Conservation (phyloP, 2,888 invertebrate genomes). For the Aporophyla nigra region DNA sequence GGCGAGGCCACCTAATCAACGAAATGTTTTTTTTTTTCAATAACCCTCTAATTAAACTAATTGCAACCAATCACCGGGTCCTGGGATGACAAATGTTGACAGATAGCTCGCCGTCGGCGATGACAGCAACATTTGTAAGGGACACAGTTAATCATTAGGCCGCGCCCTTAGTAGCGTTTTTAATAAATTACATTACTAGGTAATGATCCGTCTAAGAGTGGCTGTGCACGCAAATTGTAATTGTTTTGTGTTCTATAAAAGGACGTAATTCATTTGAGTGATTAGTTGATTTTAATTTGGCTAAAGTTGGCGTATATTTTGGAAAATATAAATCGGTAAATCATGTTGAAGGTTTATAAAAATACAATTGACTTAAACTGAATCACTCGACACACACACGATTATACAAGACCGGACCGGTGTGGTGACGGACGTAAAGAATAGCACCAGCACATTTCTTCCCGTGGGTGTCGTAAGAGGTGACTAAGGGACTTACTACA, state of each 20-base stretch:
- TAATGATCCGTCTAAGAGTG: conserved; percentile 68
- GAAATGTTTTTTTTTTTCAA: conserved; percentile 51
- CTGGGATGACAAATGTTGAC: conserved; percentile 83
- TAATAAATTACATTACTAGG: conserved; percentile 75
- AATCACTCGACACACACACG: too few species aligned
- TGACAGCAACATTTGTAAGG: conserved; percentile 87
- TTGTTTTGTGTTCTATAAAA: conserved; percentile 57
- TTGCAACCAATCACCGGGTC: conserved; percentile 75
- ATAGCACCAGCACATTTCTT: too few species aligned
- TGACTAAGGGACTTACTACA: too few species aligned
- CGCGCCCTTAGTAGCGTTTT: conserved; percentile 72
- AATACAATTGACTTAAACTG: too few species aligned
- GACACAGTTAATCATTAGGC: conserved; percentile 80
- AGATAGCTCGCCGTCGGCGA: conserved; percentile 81
- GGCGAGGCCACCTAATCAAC: conserved; percentile 36
- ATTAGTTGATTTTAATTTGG: conserved; percentile 39
- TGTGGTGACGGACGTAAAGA: too few species aligned
- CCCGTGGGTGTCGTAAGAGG: too few species aligned
- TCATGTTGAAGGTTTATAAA: background rate
- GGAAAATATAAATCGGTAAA: background rate
- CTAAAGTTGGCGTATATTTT: background rate
- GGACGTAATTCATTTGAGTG: conserved; percentile 36
- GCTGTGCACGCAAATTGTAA: conserved; percentile 65
- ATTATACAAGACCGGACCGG: too few species aligned
- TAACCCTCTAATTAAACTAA: conserved; percentile 77